Evolutionary conservation across 2,888 invertebrate species (phyloP).

Genomic region (Machimus rusticus): DNA sequence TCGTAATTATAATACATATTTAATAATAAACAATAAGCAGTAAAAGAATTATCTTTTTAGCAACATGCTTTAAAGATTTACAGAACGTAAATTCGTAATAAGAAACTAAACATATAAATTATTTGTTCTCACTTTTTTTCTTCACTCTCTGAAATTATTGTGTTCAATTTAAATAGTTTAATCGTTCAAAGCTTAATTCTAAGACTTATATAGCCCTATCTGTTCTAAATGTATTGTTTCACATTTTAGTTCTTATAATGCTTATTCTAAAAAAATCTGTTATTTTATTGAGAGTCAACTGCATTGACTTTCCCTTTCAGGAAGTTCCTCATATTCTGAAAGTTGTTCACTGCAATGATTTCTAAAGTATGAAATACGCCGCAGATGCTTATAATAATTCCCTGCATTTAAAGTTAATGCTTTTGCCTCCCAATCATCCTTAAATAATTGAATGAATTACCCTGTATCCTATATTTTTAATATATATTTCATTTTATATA

Average conservation of each 20-base stretch:
- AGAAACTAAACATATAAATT: neutral
- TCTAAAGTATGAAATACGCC: neutral
- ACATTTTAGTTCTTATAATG: slow-evolving; percentile 8
- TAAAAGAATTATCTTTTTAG: neutral
- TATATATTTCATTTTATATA: slow-evolving; percentile 44
- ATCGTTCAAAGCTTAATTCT: slow-evolving; percentile 18
- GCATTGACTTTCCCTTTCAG: neutral
- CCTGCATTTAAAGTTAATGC: neutral
- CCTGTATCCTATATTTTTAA: slow-evolving; percentile 80
- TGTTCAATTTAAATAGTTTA: neutral
- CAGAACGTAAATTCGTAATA: neutral
- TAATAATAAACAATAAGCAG: neutral
- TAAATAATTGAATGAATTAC: slow-evolving; percentile 93
- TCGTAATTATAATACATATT: neutral
- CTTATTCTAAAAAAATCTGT: slow-evolving; percentile 36
- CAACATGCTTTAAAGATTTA: neutral
- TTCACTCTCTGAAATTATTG: neutral
- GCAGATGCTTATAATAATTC: neutral
- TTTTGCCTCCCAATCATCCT: slow-evolving; percentile 43
- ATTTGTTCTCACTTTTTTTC: neutral
- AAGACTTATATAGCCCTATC: slow-evolving; percentile 23
- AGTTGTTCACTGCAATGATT: neutral
- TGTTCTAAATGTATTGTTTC: slow-evolving; percentile 40
- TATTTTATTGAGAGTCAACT: slow-evolving; percentile 4
- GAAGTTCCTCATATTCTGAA: neutral